A percentile compares a stretch with the other conserved stretches of the same genome.
Conservation (phyloP, 2,113 vertebrate genomes). For the Erinaceus europaeus region DNA sequence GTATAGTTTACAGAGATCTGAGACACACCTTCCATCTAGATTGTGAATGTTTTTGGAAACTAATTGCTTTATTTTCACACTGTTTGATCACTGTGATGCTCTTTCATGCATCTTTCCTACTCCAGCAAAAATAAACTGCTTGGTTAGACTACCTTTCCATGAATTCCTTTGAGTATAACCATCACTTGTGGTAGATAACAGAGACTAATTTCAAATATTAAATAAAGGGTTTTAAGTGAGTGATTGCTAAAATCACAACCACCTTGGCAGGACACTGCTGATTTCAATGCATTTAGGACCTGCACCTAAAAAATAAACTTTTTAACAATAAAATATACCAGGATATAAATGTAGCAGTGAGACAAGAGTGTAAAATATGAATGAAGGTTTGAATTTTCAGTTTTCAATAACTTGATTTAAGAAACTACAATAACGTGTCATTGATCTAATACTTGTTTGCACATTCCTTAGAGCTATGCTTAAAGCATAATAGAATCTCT, state of each 20-base stretch:
- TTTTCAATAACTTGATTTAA: slow-evolving; percentile 84
- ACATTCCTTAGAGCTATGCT: slow-evolving; percentile 83
- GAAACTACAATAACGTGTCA: slow-evolving; percentile 82
- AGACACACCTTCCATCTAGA: neutral
- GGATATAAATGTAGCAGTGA: slow-evolving; percentile 76
- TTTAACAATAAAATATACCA: slow-evolving; percentile 74
- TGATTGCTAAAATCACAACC: slow-evolving; percentile 36
- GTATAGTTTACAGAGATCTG: neutral
- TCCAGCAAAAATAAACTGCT: neutral
- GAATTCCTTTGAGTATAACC: neutral
- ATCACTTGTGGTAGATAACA: neutral
- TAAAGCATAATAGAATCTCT: slow-evolving; percentile 85
- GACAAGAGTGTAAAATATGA: slow-evolving; percentile 83
- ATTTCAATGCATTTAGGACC: slow-evolving; percentile 61
- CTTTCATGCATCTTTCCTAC: neutral
- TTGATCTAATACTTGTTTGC: slow-evolving; percentile 85
- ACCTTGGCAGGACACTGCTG: slow-evolving; percentile 41
- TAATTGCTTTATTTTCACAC: neutral
- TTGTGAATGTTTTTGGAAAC: neutral
- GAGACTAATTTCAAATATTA: slow-evolving; percentile 17
- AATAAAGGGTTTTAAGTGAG: neutral
- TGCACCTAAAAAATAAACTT: slow-evolving; percentile 68
- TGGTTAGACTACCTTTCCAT: neutral
- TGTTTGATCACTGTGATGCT: neutral
- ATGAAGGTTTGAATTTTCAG: slow-evolving; percentile 84